Base-by-base conservation (phyloP, 2,797 vertebrate species). In the Heteromormyrus szaboi region DNA sequence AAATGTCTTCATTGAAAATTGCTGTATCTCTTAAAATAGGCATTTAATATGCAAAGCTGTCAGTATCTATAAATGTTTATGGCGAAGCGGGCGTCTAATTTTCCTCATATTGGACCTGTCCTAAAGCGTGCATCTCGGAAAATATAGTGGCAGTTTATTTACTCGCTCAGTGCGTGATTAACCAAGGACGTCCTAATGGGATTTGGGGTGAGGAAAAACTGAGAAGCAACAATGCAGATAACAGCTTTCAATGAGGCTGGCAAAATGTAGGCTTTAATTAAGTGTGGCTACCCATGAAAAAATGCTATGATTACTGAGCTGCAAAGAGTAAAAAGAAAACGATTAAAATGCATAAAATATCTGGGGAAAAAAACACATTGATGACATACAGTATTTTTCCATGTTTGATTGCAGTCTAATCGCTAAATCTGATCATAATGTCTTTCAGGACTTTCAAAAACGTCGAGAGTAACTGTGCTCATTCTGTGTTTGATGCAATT, bases 1-100 rank as follows among this genome's bases (percentile, higher is more conserved):
- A 81, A 81, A 81, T 33, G 17, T 81, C 76, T 81, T 44, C 76
- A 44, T n/a, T 44, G 41, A 85, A 53, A 85, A 85, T 54, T 85
- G 48, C 84, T 37, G 22, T 54, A 33, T 85, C 51, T 33, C 22
- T 85, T 85, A 51, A 25, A 85, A 53, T 53, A 37, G 44, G 50
- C 48, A 7, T 54, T 85, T 53, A 85, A 54, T 85, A 53, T 54
- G 84, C 84, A 53, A 50, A 33, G 84, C 25, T 85, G 22, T 8
- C 83, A 29, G 22, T n/a, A 14, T 2, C 50, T 53, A 29, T 53
- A 85, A 53, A 37, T 54, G 84, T 51, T 85, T 17, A 33, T 17
- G 22, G 25, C 25, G 17, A 29, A 85, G 19, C 37, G 2, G 41
- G 37, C 19, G 1, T 46, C 76, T n/a, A 8, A 81, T 81, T 81